Percentiles rank a stretch among this genome's conserved stretches.
phyloP scores from a whole-genome alignment of 1,140 invertebrate species.

The Anthonomus grandis region DNA sequence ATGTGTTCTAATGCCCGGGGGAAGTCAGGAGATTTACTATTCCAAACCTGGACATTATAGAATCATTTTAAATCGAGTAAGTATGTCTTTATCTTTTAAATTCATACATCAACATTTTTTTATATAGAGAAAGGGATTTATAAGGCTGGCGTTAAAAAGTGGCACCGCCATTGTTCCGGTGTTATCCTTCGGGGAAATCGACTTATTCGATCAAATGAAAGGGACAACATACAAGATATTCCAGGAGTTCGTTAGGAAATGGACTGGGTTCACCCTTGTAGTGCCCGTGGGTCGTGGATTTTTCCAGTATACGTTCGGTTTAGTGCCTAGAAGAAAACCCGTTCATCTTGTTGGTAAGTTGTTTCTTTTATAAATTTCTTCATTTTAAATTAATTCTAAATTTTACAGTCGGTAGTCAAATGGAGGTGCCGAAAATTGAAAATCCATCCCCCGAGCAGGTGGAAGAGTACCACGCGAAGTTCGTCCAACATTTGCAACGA shows the following conservation, averaged over 20 bases:
- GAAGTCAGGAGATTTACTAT: slow-evolving; percentile 75
- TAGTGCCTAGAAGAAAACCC: slow-evolving; percentile 74
- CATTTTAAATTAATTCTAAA: no score
- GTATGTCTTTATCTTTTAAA: no score
- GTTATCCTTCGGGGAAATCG: slow-evolving; percentile 89
- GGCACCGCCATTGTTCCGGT: slow-evolving; percentile 82
- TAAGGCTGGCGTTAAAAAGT: slow-evolving; percentile 71
- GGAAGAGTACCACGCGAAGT: no score
- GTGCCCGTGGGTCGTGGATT: slow-evolving; percentile 80
- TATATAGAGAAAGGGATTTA: slow-evolving; percentile 70
- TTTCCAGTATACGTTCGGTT: slow-evolving; percentile 85
- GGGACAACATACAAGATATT: slow-evolving; percentile 65
- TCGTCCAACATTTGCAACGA: no score
- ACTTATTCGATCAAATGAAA: slow-evolving; percentile 76
- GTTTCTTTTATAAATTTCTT: no score
- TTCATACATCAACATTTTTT: slow-evolving; percentile 58
- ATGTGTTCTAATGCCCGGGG: slow-evolving; percentile 72
- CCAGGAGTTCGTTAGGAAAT: slow-evolving; percentile 67
- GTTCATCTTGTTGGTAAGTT: slow-evolving; percentile 79
- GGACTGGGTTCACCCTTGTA: slow-evolving; percentile 74
- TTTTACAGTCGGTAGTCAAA: no score
- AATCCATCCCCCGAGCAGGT: no score
- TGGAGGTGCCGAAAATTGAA: no score
- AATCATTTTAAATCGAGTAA: slow-evolving; percentile 59
- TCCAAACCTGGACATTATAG: slow-evolving; percentile 68